These are phyloP conservation scores for Hapalemur alaotrensis DNA, from an alignment of 2,797 vertebrate genomes.

Conservation along the genomic window DNA sequence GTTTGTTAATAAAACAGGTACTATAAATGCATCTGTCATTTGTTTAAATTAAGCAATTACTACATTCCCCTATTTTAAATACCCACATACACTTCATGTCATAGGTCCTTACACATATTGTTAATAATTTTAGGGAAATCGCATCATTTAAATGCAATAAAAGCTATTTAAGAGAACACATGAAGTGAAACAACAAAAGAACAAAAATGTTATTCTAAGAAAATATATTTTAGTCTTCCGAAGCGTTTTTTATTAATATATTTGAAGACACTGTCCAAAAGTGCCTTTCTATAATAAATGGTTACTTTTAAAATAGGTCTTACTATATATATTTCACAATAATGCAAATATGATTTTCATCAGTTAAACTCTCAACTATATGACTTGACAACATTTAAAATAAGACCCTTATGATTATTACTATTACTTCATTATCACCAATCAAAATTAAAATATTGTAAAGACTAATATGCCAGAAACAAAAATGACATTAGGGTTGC, in stretches of 20 bases:
- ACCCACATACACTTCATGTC: neutral
- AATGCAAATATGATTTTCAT: neutral
- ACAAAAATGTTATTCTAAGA: neutral
- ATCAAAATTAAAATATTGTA: slow-evolving; percentile 17
- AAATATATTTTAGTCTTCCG: neutral
- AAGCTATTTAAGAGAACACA: neutral
- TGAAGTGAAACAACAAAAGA: neutral
- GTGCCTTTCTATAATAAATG: neutral
- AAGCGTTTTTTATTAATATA: neutral
- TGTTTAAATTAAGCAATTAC: slow-evolving; percentile 64
- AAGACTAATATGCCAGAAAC: neutral
- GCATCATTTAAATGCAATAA: neutral
- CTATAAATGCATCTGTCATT: slow-evolving; percentile 15
- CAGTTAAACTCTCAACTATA: neutral
- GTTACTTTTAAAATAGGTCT: neutral
- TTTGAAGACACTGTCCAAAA: neutral
- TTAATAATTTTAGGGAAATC: neutral
- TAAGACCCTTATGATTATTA: neutral
- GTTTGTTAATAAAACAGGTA: slow-evolving; percentile 34
- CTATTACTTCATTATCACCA: slow-evolving; percentile 1
- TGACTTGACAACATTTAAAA: slow-evolving; percentile 1
- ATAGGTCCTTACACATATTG: neutral
- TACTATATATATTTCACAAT: neutral
- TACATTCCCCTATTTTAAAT: slow-evolving; percentile 73
- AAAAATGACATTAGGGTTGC: neutral